Evolutionary conservation across 2,888 invertebrate species (phyloP).

Genomic region (Toxonevra muliebris): DNA sequence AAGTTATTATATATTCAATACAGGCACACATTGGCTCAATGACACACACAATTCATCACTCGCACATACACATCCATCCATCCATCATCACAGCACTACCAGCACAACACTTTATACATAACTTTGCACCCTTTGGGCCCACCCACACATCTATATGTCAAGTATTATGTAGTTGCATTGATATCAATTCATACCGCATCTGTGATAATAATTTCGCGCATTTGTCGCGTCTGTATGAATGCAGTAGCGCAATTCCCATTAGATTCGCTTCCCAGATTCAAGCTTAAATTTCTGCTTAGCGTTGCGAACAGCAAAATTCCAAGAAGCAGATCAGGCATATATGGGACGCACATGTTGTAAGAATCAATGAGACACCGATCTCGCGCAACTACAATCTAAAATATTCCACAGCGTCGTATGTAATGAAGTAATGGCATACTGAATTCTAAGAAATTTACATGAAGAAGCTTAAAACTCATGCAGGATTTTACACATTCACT

Average conservation of each 20-base stretch:
- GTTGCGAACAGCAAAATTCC: not conserved
- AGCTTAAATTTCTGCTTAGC: not conserved
- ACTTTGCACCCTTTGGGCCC: not conserved
- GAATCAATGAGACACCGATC: too few species aligned
- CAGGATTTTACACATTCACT: too few species aligned
- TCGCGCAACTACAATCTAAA: too few species aligned
- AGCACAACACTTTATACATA: constrained; percentile 1
- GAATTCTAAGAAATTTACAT: too few species aligned
- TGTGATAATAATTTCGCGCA: constrained; percentile 62
- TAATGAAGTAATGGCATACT: too few species aligned
- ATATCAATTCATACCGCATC: constrained; percentile 58
- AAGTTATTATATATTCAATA: not conserved
- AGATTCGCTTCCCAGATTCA: not conserved
- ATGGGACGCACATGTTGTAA: too few species aligned
- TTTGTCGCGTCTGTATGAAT: constrained; percentile 40
- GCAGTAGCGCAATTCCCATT: constrained; percentile 29
- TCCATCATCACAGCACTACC: not conserved
- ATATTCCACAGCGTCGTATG: too few species aligned
- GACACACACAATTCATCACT: not conserved
- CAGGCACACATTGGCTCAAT: not conserved
- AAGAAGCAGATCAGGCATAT: not conserved
- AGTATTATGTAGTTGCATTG: not conserved
- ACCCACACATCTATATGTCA: not conserved
- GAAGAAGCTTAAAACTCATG: too few species aligned
- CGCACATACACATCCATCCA: constrained; percentile 1